Base-by-base conservation (phyloP, 2,888 invertebrate genomes). In the Phengaris alcon region DNA sequence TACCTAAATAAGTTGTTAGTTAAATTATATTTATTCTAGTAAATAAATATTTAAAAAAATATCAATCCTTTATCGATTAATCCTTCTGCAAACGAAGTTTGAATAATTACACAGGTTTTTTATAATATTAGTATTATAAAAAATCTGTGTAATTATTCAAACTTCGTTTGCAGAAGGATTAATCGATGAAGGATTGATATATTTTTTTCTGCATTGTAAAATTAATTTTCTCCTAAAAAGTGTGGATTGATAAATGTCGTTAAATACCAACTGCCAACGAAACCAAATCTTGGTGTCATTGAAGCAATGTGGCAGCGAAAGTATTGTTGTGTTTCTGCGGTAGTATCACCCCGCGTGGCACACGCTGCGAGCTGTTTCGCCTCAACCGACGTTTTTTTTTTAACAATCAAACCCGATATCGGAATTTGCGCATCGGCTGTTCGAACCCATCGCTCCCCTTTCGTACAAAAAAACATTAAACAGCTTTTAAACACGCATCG, bases 401-500 rank as follows among this genome's bases (percentile, higher is more conserved):
- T 85, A 85, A 84, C 77, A 81, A 86, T 87, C 85, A 82, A 89
- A 89, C 87, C 87, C 88, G 89, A 88, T 88, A 89, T 91, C 87
- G 90, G 89, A 91, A 91, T 92, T 91, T 87, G 93, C 92, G 91
- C 90, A 88, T 90, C 90, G 91, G 89, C 88, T 87, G 87, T 86
- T 84, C 85, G 86, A 89, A 85, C 87, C 87, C 88, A 84, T 84
- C 89, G 90, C 82, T 90, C 91, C 92, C 92, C 91, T 89, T 91
- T 88, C 82, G 84, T 82, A 86, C 88, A 91, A 91, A 92, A 88
- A 72, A 72, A 72, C 54, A 90, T 88, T 91, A 90, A 93, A 91
- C 93, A 93, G 93, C 93, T 93, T 93, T 93, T 92, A 92, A 92
- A 89, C 89, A 87, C 86, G 86, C 88, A 86, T 87, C 87, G 87